A percentile compares a stretch with the other conserved stretches of the same genome.
Conservation (phyloP, 2,113 vertebrate species). For the Odontophorus gujanensis region DNA sequence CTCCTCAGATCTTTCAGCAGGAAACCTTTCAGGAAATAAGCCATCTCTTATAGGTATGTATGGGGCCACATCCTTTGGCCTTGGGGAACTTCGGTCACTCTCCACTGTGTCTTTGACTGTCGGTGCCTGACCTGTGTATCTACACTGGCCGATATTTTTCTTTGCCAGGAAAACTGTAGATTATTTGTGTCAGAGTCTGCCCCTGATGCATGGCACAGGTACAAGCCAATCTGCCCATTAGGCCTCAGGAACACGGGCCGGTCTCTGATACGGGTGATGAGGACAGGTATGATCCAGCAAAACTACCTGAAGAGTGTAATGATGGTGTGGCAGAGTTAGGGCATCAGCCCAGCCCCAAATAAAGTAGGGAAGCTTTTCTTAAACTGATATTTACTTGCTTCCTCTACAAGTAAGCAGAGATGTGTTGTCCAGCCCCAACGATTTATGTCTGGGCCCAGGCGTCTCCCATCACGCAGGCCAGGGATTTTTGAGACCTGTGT, state of each 20-base stretch:
- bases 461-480: not conserved
- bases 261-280: not conserved
- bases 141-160: not conserved
- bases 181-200: not conserved
- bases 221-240: not conserved
- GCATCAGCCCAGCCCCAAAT: not conserved
- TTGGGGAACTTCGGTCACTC: not conserved
- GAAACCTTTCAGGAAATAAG: not conserved
- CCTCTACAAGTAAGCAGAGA: not conserved
- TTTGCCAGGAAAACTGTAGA: not conserved
- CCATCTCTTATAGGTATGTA: not conserved
- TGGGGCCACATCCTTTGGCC: not conserved
- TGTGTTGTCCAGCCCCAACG: not conserved
- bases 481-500: not conserved
- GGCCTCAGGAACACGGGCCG: not conserved
- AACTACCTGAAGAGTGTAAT: not conserved
- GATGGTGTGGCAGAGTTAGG: rapidly evolving
- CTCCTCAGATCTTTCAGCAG: not conserved
- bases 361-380: not conserved
- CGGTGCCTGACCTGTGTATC: not conserved
- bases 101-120: not conserved
- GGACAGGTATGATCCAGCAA: not conserved
- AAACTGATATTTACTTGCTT: not conserved
- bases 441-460: not conserved
- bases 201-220: not conserved